A percentile compares a stretch with the other conserved stretches of the same genome.
phyloP scores from a whole-genome alignment of 1,140 invertebrate species.

The Uloborus diversus region DNA sequence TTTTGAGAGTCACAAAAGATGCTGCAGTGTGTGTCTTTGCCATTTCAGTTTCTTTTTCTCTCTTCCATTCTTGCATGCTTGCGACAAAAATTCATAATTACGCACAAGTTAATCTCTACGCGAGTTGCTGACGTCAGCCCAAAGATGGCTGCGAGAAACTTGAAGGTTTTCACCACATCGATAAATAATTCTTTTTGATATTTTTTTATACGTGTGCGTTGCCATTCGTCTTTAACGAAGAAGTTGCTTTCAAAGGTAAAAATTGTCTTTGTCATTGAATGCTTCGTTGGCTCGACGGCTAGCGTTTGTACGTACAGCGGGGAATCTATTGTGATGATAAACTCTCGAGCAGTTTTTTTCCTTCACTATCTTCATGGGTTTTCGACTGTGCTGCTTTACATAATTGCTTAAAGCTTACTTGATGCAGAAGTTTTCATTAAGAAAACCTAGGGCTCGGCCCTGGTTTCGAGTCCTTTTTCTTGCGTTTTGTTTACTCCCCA shows the following conservation, averaged over 20 bases:
- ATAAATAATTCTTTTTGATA: constrained; percentile 44
- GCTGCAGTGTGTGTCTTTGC: constrained; percentile 35
- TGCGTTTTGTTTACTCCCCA: constrained; percentile 33
- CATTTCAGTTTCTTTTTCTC: constrained; percentile 26
- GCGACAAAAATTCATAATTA: constrained; percentile 53
- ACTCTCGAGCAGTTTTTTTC: constrained; percentile 26
- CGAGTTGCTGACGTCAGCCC: constrained; percentile 33
- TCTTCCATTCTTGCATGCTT: constrained; percentile 2
- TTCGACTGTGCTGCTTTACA: constrained; percentile 49
- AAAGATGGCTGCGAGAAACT: constrained; percentile 19
- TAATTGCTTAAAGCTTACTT: constrained; percentile 51
- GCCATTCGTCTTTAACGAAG: constrained; percentile 39
- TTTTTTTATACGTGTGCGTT: constrained; percentile 20
- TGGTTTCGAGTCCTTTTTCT: constrained; percentile 27
- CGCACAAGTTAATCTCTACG: constrained; percentile 31
- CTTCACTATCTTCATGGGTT: neutral
- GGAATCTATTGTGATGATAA: constrained; percentile 51
- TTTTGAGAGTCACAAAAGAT: constrained; percentile 3
- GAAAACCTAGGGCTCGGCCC: constrained; percentile 24
- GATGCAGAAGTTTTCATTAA: constrained; percentile 55
- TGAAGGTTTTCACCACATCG: constrained; percentile 32
- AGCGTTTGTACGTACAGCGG: neutral
- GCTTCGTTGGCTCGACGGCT: constrained; percentile 25
- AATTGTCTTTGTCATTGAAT: constrained; percentile 52
- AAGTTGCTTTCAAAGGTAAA: constrained; percentile 29